A percentile compares a stretch with the other conserved stretches of the same genome.
phyloP scores from a whole-genome alignment of 2,113 vertebrate species.

The Aleadryas rufinucha region DNA sequence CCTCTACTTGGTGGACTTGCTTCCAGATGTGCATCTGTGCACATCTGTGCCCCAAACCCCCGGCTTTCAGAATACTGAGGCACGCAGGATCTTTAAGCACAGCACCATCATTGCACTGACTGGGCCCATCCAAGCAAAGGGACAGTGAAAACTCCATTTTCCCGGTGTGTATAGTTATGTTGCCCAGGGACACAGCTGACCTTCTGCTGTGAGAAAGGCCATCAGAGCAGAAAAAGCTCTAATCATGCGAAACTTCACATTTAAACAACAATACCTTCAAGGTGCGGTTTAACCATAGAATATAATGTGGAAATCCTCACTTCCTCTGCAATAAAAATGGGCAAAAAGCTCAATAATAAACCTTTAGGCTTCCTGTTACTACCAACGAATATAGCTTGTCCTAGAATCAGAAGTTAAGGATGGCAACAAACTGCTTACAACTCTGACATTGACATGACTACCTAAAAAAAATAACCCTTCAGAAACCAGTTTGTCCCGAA shows the following conservation, averaged over 20 bases:
- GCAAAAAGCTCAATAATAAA: background rate
- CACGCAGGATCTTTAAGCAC: background rate
- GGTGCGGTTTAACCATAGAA: background rate
- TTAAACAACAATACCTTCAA: background rate
- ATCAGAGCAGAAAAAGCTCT: background rate
- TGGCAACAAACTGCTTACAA: background rate
- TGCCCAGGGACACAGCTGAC: background rate
- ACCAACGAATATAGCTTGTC: background rate
- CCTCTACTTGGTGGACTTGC: background rate
- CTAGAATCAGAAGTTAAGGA: background rate
- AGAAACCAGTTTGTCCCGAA: background rate
- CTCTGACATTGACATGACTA: background rate
- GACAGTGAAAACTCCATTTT: background rate
- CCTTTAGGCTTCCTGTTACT: background rate
- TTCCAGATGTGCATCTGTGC: background rate
- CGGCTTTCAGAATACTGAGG: background rate
- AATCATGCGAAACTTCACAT: background rate
- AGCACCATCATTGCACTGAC: background rate
- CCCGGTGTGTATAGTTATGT: accelerated
- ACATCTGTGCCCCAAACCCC: background rate
- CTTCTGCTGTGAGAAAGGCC: background rate
- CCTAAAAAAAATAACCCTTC: background rate
- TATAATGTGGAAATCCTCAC: accelerated
- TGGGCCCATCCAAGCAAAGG: background rate
- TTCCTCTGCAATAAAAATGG: background rate